Evolutionary conservation across 2,113 vertebrate genomes (phyloP).

Genomic region (Uropsilus gracilis): DNA sequence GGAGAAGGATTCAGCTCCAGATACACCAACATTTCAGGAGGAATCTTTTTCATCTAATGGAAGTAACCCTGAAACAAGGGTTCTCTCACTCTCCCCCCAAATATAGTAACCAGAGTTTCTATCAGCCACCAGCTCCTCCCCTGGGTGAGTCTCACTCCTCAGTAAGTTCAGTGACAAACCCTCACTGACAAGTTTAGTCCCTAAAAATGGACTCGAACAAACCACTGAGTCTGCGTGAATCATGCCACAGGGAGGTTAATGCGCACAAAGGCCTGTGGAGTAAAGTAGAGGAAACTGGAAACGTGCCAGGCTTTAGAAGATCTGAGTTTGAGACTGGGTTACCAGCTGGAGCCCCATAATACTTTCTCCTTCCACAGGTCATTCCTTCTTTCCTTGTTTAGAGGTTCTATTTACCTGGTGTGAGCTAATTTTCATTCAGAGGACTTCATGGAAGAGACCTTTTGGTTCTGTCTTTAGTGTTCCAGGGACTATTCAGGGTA

Average conservation of each 20-base stretch:
- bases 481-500: not conserved
- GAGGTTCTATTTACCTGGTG: not conserved
- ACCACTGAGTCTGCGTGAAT: no score
- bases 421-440: not conserved
- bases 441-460: rapidly evolving
- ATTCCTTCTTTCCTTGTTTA: not conserved
- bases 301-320: not conserved
- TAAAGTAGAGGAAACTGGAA: not conserved
- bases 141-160: not conserved
- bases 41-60: not conserved
- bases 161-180: not conserved
- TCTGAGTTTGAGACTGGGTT: not conserved
- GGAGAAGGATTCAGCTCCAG: not conserved
- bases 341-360: not conserved
- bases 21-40: not conserved
- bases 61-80: not conserved
- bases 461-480: not conserved
- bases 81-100: not conserved
- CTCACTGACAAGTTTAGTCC: no score
- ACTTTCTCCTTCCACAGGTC: not conserved
- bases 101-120: rapidly evolving
- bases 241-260: no score
- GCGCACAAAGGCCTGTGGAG: not conserved
- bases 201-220: no score
- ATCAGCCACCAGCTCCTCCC: not conserved